phyloP scores from a whole-genome alignment of 2,888 invertebrate species.

The Apoda limacodes region DNA sequence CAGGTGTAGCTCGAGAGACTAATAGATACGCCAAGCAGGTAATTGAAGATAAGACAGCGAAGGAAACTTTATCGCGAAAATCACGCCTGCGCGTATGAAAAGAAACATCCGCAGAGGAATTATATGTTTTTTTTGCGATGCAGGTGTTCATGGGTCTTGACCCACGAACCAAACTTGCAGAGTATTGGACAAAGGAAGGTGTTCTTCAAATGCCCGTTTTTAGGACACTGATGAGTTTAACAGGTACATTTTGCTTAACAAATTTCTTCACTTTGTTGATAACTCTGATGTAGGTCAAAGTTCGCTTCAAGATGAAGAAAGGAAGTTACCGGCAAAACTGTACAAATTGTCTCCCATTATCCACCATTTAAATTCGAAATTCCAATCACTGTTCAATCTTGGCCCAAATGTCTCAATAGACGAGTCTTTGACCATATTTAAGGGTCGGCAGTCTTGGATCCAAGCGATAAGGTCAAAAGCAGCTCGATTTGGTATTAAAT shows the following conservation, averaged over 20 bases:
- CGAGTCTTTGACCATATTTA: constrained; percentile 16
- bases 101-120: constrained; percentile 17
- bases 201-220: constrained; percentile 15
- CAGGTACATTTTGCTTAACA: constrained; percentile 16
- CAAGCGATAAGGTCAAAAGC: constrained; percentile 18
- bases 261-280: constrained; percentile 18
- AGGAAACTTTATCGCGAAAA: constrained; percentile 4
- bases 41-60: constrained; percentile 10
- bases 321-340: too few relatives aligned
- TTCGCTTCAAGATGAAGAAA: constrained; percentile 4
- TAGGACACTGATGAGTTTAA: constrained; percentile 12
- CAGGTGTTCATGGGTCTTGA: constrained; percentile 20
- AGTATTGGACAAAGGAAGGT: constrained; percentile 15
- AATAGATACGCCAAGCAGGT: constrained; percentile 21
- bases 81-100: constrained; percentile 18
- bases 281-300: constrained; percentile 8
- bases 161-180: constrained; percentile 7
- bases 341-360: background rate
- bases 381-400: background rate
- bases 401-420: constrained; percentile 1
- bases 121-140: constrained; percentile 17
- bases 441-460: constrained; percentile 12
- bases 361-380: background rate
- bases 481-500: constrained; percentile 16
- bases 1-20: constrained; percentile 19